Evolutionary conservation across 30 jellyfish, hydroid and myxozoan species (phyloP).

Genomic region (Turritopsis rubra): DNA sequence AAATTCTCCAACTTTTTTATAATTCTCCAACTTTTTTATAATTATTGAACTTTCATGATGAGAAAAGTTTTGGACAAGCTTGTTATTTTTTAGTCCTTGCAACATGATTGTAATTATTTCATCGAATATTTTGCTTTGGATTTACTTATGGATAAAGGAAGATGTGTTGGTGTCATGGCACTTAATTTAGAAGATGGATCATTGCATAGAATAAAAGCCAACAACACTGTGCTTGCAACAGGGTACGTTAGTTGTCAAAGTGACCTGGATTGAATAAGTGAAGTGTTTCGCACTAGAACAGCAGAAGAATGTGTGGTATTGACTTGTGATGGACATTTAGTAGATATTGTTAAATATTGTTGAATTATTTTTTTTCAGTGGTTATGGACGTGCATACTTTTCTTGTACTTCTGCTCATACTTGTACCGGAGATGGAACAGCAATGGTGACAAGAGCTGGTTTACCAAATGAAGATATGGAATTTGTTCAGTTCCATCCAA

Average conservation of each 20-base stretch:
- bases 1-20: too few relatives aligned
- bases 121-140: constrained; percentile 91
- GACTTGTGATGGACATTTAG: too few relatives aligned
- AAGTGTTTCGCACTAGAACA: too few relatives aligned
- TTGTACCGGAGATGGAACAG: constrained; percentile 98
- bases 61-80: too few relatives aligned
- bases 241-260: constrained; percentile 46
- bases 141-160: constrained; percentile 85
- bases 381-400: constrained; percentile 89
- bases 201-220: constrained; percentile 79
- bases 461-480: constrained; percentile 94
- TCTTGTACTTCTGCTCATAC: constrained; percentile 99
- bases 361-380: constrained; percentile 46
- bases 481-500: constrained; percentile 97
- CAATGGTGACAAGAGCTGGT: constrained; percentile 92
- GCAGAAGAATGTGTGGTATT: too few relatives aligned
- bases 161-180: constrained; percentile 87
- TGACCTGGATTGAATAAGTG: neutral
- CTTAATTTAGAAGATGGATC: constrained; percentile 88
- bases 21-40: too few relatives aligned
- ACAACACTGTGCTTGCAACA: constrained; percentile 86
- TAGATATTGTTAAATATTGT: too few relatives aligned
- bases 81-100: constrained; percentile 69
- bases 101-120: constrained; percentile 79
- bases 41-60: too few relatives aligned